Evolutionary conservation across 2,888 invertebrate species (phyloP), one percentile per base, ranked within the genome.

Genomic region (Imbricaverruca yamaguchii): DNA sequence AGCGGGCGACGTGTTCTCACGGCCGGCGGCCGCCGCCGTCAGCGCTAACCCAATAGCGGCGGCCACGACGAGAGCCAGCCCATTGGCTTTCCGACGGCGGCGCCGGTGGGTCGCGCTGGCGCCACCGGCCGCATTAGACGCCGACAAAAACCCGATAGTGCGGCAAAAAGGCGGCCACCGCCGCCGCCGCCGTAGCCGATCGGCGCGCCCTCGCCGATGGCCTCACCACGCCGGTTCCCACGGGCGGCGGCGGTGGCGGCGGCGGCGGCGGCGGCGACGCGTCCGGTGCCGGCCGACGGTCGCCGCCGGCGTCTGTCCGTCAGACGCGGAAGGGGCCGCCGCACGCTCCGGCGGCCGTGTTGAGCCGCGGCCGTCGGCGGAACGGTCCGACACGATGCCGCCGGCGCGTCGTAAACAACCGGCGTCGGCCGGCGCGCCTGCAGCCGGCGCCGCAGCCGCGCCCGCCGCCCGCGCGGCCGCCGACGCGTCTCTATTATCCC

Each of bases 81-180:
- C 55, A 74, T 74, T 74, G 74, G 74, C 74, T 74, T 74, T 74
- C 74, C 13, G 15, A 21, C 53, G 18, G 53, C 55, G 74, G 18
- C 21, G 74, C 55, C 74, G 53, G 21, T 53, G 74, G 18, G 18
- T 7, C 55, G 15, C 10, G 65, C 65, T 23, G 65, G 65, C 65
- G 65, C 65, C 65, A 65, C 65, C 53, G 74, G 65, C 11, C 74
- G 74, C 74, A 74, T 74, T 74, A 74, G 74, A 13, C 18, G 67
- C 67, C 18, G 18, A 39, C 74, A 74, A 74, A 74, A 74, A 74
- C 23, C 55, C 55, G 74, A 74, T 74, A 12, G 55, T 3, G 7
- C 21, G 74, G 53, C 55, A 74, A 74, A 74, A 74, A 74, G 23
- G 15, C 55, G 74, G 53, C 21, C 74, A 7, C 55, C 21, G 74